Percentiles rank a stretch among this genome's conserved stretches.
phyloP scores from a whole-genome alignment of 2,113 vertebrate genomes.

The Scolopax mira region DNA sequence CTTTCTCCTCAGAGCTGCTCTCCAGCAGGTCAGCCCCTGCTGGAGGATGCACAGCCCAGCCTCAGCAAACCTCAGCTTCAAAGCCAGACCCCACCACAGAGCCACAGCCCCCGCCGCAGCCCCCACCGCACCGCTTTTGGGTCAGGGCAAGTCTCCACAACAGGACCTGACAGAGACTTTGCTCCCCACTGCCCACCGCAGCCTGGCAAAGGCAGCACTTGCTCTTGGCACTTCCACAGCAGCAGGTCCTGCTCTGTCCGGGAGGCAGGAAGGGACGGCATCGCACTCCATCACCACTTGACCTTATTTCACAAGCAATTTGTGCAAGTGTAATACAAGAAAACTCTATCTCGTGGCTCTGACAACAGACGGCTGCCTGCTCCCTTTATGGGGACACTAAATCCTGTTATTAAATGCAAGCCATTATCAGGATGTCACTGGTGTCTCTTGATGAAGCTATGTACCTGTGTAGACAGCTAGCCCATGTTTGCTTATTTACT shows the following conservation, averaged over 20 bases:
- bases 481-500: neutral
- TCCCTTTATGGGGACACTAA: neutral
- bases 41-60: neutral
- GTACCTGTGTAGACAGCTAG: neutral
- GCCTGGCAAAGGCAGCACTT: neutral
- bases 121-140: rapidly evolving
- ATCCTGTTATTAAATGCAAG: constrained; percentile 25
- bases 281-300: rapidly evolving
- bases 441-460: neutral
- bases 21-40: too few relatives aligned
- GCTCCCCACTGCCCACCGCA: rapidly evolving
- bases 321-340: neutral
- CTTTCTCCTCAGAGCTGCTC: too few relatives aligned
- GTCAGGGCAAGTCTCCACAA: neutral
- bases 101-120: neutral
- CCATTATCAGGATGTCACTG: neutral
- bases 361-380: neutral
- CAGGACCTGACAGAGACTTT: rapidly evolving
- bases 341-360: neutral
- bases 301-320: neutral
- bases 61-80: neutral
- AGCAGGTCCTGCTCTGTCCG: rapidly evolving
- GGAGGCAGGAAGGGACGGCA: neutral
- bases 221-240: rapidly evolving
- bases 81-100: neutral